Base-by-base conservation (phyloP, 2,888 invertebrate species). In the Rotaria socialis region DNA sequence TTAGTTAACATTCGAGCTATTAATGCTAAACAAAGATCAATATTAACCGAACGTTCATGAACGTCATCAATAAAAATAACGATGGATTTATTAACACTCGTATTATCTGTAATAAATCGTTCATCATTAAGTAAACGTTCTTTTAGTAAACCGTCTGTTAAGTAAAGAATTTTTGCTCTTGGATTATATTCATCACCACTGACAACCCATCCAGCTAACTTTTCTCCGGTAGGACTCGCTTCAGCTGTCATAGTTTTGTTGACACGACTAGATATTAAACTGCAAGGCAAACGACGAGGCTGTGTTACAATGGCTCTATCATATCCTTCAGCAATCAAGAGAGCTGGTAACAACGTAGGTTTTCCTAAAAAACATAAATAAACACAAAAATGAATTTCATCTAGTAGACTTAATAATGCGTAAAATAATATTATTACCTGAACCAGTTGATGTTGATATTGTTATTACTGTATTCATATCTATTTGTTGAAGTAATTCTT, bases 1-100 rank as follows among this genome's bases (percentile, higher is more conserved):
- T 2, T 14, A 27, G 67, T 14, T 67, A 67, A 67, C 11, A 67
- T 11, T 67, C 27, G 8, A 67, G 67, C 67, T 27, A 67, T 11
- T 27, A 67, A 24, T 27, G 67, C 67, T 67, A 67, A 67, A 67
- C 67, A 67, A 27, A 67, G 67, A 67, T 67, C 67, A 27, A 67
- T 67, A 16, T 67, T 67, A 67, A 67, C 27, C 4, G 67, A 67
- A 27, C 67, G 27, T 67, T 67, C 67, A 14, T 67, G 67, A 11
- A 67, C 27, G 27, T 67, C 67, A 67, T 67, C 67, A 67, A 67
- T 27, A 27, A 67, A 67, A 27, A 67, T 5, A 2, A 67, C 67
- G 6, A 67, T n/a, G 8, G 67, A 27, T 67, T 67, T 67, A 67
- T 67, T 67, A 6, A 27, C 11, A 22, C 27, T n/a, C 3, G 27